Evolutionary conservation across 2,113 vertebrate species (phyloP), one percentile per base, ranked within the genome.

Genomic region (Actinemys pallida): DNA sequence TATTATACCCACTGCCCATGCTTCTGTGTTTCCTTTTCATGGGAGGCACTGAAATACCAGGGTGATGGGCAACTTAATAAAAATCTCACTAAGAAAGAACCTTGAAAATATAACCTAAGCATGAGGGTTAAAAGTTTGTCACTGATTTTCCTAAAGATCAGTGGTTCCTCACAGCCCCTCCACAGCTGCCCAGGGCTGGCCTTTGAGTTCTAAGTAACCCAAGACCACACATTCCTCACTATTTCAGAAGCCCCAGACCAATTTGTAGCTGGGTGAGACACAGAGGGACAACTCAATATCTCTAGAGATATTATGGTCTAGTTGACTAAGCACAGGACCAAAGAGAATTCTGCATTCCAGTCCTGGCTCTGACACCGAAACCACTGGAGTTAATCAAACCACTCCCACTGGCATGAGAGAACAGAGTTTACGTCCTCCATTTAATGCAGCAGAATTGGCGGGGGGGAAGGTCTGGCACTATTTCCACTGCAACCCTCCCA

Each of bases 401-500:
- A 83, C 95, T 94, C 90, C 91, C 93, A 93, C 94, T 1, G 0
- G 85, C 65, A 86, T 87, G 79, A 78, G 81, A 96, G n/a, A 72
- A 72, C 65, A 20, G 65, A 83, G 62, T 92, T 87, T 92, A 56
- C 95, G 50, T 88, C 80, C 88, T 87, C 92, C 86, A 3, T 53
- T 83, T 69, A 2, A 52, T 89, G 87, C 83, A 93, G 59, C 39
- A 11, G 2, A 0, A 59, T 3, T 3, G 93, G 83, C 82, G 29
- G 94, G 89, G 72, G 92, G 93, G 45, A 94, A 97, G 92, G 94
- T 97, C 90, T 95, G 93, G 93, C 96, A 65, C 79, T 93, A 49
- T 81, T 96, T 88, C 86, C 3, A 0, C 81, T 96, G 90, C 83
- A 96, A 90, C 83, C 86, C 87, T 97, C 94, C 90, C 96, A 97